Evolutionary conservation across 2,797 vertebrate genomes (phyloP).

Genomic region (Rhincodon typus): DNA sequence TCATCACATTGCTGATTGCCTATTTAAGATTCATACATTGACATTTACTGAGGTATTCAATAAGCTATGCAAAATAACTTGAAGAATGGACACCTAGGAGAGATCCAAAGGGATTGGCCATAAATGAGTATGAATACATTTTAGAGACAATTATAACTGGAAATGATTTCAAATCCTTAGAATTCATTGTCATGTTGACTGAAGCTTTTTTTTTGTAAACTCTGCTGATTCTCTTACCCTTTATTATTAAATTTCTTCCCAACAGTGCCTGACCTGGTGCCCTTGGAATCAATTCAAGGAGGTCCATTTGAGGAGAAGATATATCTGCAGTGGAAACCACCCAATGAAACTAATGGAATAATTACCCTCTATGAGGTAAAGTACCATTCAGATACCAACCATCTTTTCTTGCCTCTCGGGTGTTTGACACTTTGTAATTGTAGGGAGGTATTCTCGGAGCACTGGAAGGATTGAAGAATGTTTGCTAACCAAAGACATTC

Average conservation of each 20-base stretch:
- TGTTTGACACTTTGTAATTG: not conserved
- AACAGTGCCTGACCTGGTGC: conserved; percentile 81
- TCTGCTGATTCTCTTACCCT: not conserved
- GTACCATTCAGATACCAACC: not conserved
- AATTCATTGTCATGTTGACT: not conserved
- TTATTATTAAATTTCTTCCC: not conserved
- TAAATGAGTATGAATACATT: conserved; percentile 11
- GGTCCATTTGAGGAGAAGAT: conserved; percentile 95
- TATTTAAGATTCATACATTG: not conserved
- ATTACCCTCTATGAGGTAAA: conserved; percentile 94
- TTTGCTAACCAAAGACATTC: not conserved
- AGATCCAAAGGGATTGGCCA: not conserved
- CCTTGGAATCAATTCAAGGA: conserved; percentile 87
- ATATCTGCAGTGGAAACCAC: conserved; percentile 94
- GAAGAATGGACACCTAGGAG: not conserved
- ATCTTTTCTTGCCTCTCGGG: not conserved
- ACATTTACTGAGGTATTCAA: conserved; percentile 3
- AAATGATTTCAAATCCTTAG: not conserved
- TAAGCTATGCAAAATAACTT: not conserved
- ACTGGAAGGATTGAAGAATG: not conserved
- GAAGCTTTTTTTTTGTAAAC: not conserved
- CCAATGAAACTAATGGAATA: conserved; percentile 92
- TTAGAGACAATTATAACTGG: not conserved
- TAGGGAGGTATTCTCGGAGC: not conserved
- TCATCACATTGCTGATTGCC: not conserved